Percentiles rank a stretch among this genome's conserved stretches.
These are phyloP conservation scores for Tetragnatha versicolor DNA, from an alignment of 1,140 invertebrate genomes.

Conservation along the genomic window DNA sequence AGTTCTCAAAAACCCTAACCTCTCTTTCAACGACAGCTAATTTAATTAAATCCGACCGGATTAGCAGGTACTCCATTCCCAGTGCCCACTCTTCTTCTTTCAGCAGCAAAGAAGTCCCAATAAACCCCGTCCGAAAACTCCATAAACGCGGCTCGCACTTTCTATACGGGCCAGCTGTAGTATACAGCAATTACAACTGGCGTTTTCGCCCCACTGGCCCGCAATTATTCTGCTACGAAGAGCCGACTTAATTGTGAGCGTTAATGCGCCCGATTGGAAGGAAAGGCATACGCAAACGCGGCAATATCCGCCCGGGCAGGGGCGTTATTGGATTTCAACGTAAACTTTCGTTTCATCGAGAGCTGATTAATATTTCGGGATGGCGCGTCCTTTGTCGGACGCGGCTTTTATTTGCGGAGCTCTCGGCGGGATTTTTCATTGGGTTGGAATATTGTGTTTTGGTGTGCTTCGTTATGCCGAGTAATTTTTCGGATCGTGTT, in stretches of 20 bases:
- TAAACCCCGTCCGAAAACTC: no score
- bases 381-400: neutral
- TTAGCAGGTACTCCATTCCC: no score
- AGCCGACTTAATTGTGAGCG: slow-evolving; percentile 22
- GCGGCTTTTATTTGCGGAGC: neutral
- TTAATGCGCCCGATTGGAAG: slow-evolving; percentile 27
- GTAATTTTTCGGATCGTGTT: no score
- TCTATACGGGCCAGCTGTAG: neutral
- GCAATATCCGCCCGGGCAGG: neutral
- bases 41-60: no score
- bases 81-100: no score
- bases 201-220: neutral
- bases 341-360: neutral
- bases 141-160: neutral
- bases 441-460: no score
- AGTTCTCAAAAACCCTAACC: no score
- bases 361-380: neutral
- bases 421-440: neutral
- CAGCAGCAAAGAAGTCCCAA: no score
- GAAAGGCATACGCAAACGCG: neutral
- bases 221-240: slow-evolving; percentile 15
- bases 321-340: slow-evolving; percentile 6
- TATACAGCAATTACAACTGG: slow-evolving; percentile 1
- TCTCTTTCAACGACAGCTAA: no score
- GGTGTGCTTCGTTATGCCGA: no score